Conservation (phyloP, 2,888 invertebrate species). For the Cremastobaeus sp. region DNA sequence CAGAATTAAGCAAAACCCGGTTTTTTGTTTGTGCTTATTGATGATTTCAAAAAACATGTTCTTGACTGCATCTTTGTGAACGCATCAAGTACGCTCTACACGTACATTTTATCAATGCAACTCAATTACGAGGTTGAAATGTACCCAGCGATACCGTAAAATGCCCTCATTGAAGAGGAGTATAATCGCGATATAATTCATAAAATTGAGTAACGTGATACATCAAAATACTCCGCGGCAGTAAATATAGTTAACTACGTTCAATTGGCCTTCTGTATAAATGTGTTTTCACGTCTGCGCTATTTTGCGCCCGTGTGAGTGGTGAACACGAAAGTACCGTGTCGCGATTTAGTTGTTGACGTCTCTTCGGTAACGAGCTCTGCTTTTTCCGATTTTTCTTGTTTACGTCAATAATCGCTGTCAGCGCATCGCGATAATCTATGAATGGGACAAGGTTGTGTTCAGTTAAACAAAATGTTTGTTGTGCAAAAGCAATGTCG, state of each 20-base stretch:
- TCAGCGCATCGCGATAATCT: too few relatives aligned
- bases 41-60: too few relatives aligned
- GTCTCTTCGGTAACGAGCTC: slow-evolving; percentile 31
- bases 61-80: too few relatives aligned
- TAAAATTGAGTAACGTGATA: slow-evolving; percentile 24
- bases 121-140: slow-evolving; percentile 29
- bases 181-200: slow-evolving; percentile 29
- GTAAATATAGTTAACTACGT: slow-evolving; percentile 33
- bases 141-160: slow-evolving; percentile 20
- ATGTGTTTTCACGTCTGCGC: neutral
- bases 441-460: too few relatives aligned
- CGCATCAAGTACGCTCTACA: too few relatives aligned
- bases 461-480: too few relatives aligned
- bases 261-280: slow-evolving; percentile 19
- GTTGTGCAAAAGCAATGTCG: too few relatives aligned
- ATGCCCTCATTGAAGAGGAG: slow-evolving; percentile 3
- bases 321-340: slow-evolving; percentile 13
- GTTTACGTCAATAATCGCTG: slow-evolving; percentile 33
- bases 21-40: too few relatives aligned
- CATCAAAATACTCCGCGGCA: slow-evolving; percentile 22
- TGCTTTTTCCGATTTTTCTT: slow-evolving; percentile 26
- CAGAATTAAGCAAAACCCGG: too few relatives aligned
- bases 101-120: slow-evolving; percentile 15
- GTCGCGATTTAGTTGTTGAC: slow-evolving; percentile 30
- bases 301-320: neutral